Base-by-base conservation (phyloP, 2,888 invertebrate genomes). In the Schizotus pectinicornis region DNA sequence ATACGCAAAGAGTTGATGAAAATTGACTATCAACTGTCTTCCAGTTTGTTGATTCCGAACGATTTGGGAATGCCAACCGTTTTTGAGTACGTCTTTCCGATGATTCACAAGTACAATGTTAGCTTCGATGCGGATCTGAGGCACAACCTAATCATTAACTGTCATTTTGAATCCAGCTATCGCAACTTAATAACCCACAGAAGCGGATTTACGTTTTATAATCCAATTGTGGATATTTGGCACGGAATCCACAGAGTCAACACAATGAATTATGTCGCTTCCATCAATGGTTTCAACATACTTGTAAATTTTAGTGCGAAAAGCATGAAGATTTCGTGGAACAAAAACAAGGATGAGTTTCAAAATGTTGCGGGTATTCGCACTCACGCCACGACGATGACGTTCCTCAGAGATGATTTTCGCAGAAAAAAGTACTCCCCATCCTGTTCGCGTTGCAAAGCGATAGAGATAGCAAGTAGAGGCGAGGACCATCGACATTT, bases 141-240 rank as follows among this genome's bases (percentile, higher is more conserved):
- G 7, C 67, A 69, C 43, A 65, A 68, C 3, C 22, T 3, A 33
- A 45, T 64, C 9, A 38, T 73, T 6, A 72, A 70, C 1, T 6
- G 74, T 1, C 66, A 76, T 32, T 38, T 74, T 11, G 74, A 78
- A 11, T 50, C 64, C n/a, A 67, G 66, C 22, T 43, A 67, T 3
- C 61, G 67, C 43, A 58, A 55, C 8, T 77, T 75, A 74, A 67
- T 62, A 11, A 75, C 78, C 48, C 71, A 72, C 0, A 69, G 70
- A 30, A 69, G 73, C 46, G 73, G 71, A 14, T 70, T 81, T 59
- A 70, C 72, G 8, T 67, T 80, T 38, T 80, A 80, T 66, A 81
- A 82, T 71, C 80, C 82, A 0, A 67, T 82, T 34, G 68, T 68
- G 2, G 77, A 81, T 61, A 62, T 74, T 33, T 79, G 77, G 77